Evolutionary conservation across 2,113 vertebrate species (phyloP), one percentile per base, ranked within the genome.

Genomic region (Podarcis muralis): DNA sequence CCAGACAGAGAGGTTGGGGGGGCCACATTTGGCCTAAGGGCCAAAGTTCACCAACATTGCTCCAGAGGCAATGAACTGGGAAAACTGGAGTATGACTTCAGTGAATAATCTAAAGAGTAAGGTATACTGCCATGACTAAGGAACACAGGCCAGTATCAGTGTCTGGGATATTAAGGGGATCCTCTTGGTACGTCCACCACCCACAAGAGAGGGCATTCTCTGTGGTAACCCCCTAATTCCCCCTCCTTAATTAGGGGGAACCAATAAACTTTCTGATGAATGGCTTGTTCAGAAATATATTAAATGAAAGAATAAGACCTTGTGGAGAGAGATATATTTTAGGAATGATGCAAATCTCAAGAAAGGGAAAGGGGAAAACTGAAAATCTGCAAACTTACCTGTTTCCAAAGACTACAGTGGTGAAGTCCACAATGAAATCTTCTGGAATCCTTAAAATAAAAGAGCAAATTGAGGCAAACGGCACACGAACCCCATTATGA

Each of bases 361-460:
- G 57, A 20, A 13, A 18, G 82, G 79, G 40, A 0, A 37, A 32
- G 27, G 11, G 7, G 11, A 75, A 84, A 15, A 0, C 1, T 20
- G 7, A 27, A 75, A 16, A 18, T 32, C 1, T 62, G 78, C 43
- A 81, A 83, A 96, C 97, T 86, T 92, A 99, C 97, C 95, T 96
- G 95, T 95, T 98, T 91, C 98, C 97, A 96, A 98, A 98, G 68
- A 98, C 97, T 89, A 98, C 92, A 84, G 96, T 97, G 93, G 96
- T 95, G 92, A 98, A 98, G 92, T 98, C 97, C 69, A 83, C 57
- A 84, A 98, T 96, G 66, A 98, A 98, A 62, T 98, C 97, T 93
- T 98, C 97, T 65, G 97, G 95, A 94, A 98, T 97, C 94, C 97
- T 98, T 91, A 92, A 93, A 83, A 93, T 68, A 86, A 79, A 96